phyloP scores from a whole-genome alignment of 2,888 invertebrate species.

The Tipula unca region DNA sequence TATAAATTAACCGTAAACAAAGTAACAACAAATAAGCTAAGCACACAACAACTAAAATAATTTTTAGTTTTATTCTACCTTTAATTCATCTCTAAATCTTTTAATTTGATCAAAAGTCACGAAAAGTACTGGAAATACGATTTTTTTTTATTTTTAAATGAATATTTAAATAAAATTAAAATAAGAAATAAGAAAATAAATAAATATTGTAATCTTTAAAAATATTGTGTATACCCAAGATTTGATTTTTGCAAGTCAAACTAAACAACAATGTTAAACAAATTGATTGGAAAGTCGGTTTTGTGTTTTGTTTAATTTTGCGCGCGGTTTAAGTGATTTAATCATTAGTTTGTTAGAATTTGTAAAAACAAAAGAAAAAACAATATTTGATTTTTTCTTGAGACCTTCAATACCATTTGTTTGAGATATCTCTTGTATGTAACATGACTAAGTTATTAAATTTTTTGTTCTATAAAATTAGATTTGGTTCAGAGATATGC shows the following conservation, averaged over 20 bases:
- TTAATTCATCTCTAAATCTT: constrained; percentile 16
- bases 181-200: background rate
- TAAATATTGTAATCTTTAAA: background rate
- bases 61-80: background rate
- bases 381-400: background rate
- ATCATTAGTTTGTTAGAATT: background rate
- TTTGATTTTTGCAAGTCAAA: background rate
- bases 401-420: background rate
- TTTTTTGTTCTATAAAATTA: no score
- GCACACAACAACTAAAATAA: background rate
- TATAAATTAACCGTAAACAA: constrained; percentile 17
- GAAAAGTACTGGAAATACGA: background rate
- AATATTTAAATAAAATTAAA: constrained; percentile 2
- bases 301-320: background rate
- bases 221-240: background rate
- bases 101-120: constrained; percentile 18
- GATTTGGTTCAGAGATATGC: no score
- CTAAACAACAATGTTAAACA: background rate
- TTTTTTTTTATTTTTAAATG: background rate
- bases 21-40: background rate
- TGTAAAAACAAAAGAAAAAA: background rate
- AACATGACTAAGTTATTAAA: no score
- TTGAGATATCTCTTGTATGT: no score
- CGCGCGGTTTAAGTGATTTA: background rate
- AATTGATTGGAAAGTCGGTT: background rate